These are phyloP conservation scores for Trichomycterus rosablanca DNA, from an alignment of 2,113 vertebrate species.

Conservation along the genomic window DNA sequence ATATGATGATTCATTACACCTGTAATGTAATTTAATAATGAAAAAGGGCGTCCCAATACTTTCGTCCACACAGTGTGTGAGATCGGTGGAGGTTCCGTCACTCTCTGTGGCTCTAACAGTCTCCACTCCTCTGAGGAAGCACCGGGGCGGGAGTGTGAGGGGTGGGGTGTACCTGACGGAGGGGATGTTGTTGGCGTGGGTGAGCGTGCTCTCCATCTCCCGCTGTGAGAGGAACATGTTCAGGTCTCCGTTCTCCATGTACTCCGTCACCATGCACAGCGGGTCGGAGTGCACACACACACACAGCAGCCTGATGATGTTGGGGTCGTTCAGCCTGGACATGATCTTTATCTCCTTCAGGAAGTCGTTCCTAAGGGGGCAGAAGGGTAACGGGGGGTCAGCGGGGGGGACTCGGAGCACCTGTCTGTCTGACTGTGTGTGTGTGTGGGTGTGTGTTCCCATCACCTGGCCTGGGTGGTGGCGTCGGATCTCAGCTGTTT, in stretches of 20 bases:
- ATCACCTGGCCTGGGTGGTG: conserved; percentile 75
- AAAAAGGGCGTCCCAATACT: no score
- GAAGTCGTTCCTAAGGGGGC: conserved; percentile 76
- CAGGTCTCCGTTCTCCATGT: conserved; percentile 74
- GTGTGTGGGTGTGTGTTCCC: background rate
- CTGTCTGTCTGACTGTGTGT: background rate
- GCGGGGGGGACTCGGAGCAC: background rate
- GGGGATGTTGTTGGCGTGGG: conserved; percentile 58
- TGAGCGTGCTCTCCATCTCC: conserved; percentile 72
- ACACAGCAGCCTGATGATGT: conserved; percentile 81
- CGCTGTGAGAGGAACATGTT: conserved; percentile 75
- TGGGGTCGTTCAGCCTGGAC: conserved; percentile 77
- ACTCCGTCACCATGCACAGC: conserved; percentile 73
- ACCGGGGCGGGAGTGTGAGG: no score
- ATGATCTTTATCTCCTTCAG: conserved; percentile 85
- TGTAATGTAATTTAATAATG: no score
- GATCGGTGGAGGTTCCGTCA: no score
- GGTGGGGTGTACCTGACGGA: conserved; percentile 45
- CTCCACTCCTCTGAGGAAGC: no score
- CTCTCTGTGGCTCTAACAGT: no score
- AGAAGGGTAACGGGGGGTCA: background rate
- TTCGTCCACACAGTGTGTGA: no score
- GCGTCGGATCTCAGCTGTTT: conserved; percentile 78
- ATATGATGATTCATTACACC: no score
- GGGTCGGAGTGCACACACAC: conserved; percentile 77